These are phyloP conservation scores for Zhuqinia jingwanae DNA, from an alignment of 2,888 invertebrate species.

Conservation along the genomic window DNA sequence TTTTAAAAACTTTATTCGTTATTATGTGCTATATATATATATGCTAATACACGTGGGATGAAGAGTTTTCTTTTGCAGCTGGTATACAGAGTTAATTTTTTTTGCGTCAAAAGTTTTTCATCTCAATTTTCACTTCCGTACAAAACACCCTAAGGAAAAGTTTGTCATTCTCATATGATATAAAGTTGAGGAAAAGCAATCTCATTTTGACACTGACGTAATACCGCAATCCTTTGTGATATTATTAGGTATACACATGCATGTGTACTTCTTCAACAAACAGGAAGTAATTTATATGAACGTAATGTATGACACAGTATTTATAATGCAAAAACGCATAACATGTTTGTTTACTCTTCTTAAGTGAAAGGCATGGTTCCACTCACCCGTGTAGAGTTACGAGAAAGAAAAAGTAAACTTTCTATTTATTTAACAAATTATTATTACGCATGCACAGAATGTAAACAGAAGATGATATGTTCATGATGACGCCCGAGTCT, in stretches of 20 bases:
- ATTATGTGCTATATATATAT: too few relatives aligned
- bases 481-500: too few relatives aligned
- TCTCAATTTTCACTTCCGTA: constrained; percentile 55
- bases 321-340: background rate
- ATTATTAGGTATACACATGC: background rate
- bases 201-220: constrained; percentile 1
- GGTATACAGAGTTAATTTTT: background rate
- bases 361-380: background rate
- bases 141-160: constrained; percentile 49
- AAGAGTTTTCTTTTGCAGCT: too few relatives aligned
- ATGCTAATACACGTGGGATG: too few relatives aligned
- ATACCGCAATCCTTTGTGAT: background rate
- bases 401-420: too few relatives aligned
- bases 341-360: background rate
- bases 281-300: background rate
- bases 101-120: constrained; percentile 33
- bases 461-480: too few relatives aligned
- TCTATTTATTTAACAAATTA: too few relatives aligned
- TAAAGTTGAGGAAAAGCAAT: constrained; percentile 28
- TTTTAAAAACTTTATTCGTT: too few relatives aligned
- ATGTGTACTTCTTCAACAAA: background rate
- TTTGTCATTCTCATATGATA: constrained; percentile 48
- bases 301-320: constrained; percentile 2
- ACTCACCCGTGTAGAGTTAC: background rate
- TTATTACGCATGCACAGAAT: too few relatives aligned